Conservation (phyloP, 2,113 vertebrate species). For the Neogale vison region DNA sequence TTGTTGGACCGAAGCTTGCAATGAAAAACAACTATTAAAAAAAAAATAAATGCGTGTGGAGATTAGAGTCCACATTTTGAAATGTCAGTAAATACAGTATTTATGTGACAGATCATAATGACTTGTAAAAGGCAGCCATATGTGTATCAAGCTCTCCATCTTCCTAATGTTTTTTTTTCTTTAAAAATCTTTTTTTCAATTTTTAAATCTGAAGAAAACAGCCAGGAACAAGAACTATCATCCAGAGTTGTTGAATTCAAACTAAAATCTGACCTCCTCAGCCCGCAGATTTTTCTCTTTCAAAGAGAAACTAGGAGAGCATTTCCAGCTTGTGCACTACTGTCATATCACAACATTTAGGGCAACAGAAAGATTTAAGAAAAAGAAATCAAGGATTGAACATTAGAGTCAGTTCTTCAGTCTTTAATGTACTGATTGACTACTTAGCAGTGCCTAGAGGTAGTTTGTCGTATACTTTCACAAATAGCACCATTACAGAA, state of each 20-base stretch:
- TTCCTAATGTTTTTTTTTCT: constrained; percentile 56
- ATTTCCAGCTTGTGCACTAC: neutral
- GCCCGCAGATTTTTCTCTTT: constrained; percentile 27
- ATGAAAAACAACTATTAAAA: constrained; percentile 83
- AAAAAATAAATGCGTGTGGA: constrained; percentile 77
- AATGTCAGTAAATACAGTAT: constrained; percentile 87
- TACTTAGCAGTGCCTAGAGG: constrained; percentile 61
- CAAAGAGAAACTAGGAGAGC: constrained; percentile 48
- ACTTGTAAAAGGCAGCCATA: constrained; percentile 81
- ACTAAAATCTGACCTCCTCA: constrained; percentile 42
- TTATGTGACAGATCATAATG: constrained; percentile 82
- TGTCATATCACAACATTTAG: constrained; percentile 49
- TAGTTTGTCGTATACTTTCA: constrained; percentile 30
- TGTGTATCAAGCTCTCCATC: constrained; percentile 78
- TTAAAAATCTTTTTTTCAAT: constrained; percentile 49
- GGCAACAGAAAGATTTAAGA: constrained; percentile 45
- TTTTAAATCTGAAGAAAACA: constrained; percentile 52
- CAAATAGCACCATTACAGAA: constrained; percentile 64
- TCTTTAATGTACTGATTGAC: constrained; percentile 60
- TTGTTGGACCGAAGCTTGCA: constrained; percentile 67
- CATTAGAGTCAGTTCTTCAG: constrained; percentile 23
- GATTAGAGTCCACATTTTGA: constrained; percentile 85
- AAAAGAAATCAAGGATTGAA: constrained; percentile 69
- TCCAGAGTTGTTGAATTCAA: constrained; percentile 38
- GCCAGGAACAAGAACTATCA: constrained; percentile 2